Conservation (phyloP, 2,113 vertebrate genomes). For the Mustelus asterias region DNA sequence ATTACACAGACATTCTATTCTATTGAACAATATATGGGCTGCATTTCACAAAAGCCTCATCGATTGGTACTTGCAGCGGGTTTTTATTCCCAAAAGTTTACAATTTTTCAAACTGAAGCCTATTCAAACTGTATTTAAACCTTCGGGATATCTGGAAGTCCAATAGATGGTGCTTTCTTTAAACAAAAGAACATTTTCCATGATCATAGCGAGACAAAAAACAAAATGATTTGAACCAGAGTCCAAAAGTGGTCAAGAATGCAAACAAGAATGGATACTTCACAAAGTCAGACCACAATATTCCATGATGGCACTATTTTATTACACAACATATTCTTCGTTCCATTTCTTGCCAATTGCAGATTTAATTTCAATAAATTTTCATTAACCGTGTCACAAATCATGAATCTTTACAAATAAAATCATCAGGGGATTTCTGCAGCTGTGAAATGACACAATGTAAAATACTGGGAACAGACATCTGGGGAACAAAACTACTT, state of each 20-base stretch:
- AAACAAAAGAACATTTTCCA: background rate
- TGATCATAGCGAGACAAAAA: background rate
- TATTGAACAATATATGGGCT: too few species aligned
- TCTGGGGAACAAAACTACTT: background rate
- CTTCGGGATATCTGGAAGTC: background rate
- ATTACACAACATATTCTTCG: background rate
- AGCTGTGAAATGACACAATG: background rate
- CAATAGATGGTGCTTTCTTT: background rate
- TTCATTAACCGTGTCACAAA: background rate
- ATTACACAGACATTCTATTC: background rate
- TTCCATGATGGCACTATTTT: background rate
- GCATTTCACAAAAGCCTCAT: background rate
- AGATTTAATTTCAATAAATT: background rate
- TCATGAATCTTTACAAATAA: background rate
- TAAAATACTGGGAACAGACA: background rate
- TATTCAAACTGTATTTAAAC: background rate
- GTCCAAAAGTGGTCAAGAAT: background rate
- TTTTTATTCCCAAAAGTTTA: background rate
- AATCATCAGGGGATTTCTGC: background rate
- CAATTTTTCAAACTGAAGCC: background rate
- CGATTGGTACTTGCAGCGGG: background rate
- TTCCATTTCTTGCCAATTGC: background rate
- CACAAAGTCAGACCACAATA: background rate
- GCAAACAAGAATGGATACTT: background rate
- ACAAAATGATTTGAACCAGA: background rate